phyloP scores from a whole-genome alignment of 2,797 vertebrate genomes.

The Kryptopterus vitreolus region DNA sequence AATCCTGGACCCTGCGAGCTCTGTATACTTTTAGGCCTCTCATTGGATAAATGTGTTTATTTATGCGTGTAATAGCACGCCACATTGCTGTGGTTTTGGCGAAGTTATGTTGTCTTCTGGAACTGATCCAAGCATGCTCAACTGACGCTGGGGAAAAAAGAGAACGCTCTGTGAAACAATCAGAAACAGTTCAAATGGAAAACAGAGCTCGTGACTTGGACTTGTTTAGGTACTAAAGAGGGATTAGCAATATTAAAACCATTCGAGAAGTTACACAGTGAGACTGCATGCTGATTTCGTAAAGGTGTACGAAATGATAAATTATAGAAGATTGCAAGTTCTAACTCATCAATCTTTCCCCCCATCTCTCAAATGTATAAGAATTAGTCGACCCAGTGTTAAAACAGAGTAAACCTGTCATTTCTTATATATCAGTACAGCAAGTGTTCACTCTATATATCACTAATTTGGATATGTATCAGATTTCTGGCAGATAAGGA shows the following conservation, averaged over 20 bases:
- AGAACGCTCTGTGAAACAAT: neutral
- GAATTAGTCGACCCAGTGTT: neutral
- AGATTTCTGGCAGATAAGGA: too few relatives aligned
- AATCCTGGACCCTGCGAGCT: constrained; percentile 1
- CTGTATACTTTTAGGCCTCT: neutral
- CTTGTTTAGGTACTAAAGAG: neutral
- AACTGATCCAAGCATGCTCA: neutral
- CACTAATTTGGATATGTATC: too few relatives aligned
- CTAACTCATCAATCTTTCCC: neutral
- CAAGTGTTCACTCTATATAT: neutral
- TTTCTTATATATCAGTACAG: neutral
- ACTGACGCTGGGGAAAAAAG: neutral
- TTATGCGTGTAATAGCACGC: constrained; percentile 11
- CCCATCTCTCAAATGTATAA: neutral
- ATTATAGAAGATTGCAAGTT: neutral
- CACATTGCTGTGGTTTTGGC: constrained; percentile 20
- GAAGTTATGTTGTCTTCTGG: neutral
- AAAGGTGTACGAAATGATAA: neutral
- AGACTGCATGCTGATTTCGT: neutral
- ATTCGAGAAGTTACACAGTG: neutral
- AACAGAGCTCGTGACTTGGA: neutral
- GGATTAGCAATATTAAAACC: neutral
- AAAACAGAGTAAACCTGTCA: neutral
- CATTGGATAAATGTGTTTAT: constrained; percentile 11
- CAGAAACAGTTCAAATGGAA: neutral